A percentile compares a stretch with the other conserved stretches of the same genome.
phyloP scores from a whole-genome alignment of 2,888 invertebrate species.

The Cataglyphis cursor region DNA sequence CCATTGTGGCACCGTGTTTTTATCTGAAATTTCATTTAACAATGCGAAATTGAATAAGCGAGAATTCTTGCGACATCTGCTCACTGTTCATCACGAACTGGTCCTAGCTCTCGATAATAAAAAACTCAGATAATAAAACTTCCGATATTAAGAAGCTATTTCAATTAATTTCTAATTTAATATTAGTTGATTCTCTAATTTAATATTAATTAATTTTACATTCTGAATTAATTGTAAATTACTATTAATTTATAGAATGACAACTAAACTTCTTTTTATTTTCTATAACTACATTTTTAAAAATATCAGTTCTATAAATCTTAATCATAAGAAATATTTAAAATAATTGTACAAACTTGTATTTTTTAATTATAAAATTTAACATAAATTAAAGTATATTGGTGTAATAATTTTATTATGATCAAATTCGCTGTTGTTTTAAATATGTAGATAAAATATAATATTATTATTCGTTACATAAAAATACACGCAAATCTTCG shows the following conservation, averaged over 20 bases:
- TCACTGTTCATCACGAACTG: neutral
- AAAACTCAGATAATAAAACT: neutral
- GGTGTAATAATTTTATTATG: neutral
- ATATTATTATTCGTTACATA: neutral
- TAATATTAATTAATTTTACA: neutral
- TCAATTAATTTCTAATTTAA: neutral
- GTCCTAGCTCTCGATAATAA: neutral
- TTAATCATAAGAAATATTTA: neutral
- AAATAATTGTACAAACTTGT: neutral
- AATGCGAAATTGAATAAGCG: conserved; percentile 26
- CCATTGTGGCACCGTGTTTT: neutral
- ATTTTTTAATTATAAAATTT: neutral
- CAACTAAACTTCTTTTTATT: neutral
- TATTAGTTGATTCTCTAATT: no score
- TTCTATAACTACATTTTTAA: no score
- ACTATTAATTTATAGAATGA: neutral
- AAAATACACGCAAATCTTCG: neutral
- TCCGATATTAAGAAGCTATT: neutral
- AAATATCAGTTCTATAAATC: neutral
- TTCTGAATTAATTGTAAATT: neutral
- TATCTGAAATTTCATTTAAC: conserved; percentile 33
- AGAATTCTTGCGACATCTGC: conserved; percentile 10
- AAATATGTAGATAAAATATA: neutral
- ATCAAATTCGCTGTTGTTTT: neutral
- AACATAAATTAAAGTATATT: neutral